These are phyloP conservation scores for Sebastes flavidus DNA, from an alignment of 2,797 vertebrate genomes.

Conservation along the genomic window DNA sequence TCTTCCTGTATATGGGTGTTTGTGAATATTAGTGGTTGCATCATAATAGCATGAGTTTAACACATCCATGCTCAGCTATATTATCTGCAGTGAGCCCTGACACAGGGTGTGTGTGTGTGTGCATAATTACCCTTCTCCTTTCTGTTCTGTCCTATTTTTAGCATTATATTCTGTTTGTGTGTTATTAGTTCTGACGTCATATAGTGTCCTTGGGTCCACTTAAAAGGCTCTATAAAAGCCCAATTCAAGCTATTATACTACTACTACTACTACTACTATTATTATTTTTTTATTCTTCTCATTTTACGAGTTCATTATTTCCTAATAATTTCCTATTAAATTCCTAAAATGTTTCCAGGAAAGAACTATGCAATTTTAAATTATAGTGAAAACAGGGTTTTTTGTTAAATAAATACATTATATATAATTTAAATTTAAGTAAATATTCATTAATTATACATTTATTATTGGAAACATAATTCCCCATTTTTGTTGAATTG, in stretches of 20 bases:
- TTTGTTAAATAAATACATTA: background rate
- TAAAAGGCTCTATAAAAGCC: background rate
- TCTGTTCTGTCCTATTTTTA: background rate
- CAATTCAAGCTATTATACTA: background rate
- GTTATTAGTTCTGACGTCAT: background rate
- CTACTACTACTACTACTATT: background rate
- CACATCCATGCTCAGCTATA: background rate
- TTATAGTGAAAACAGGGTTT: background rate
- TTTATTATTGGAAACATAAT: background rate
- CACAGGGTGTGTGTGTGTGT: background rate
- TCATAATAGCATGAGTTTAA: background rate
- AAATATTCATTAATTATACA: background rate
- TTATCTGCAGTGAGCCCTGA: background rate
- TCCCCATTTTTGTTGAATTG: background rate
- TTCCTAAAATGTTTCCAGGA: background rate
- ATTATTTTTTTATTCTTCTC: too few relatives aligned
- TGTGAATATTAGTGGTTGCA: background rate
- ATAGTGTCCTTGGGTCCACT: background rate
- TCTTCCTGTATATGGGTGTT: background rate
- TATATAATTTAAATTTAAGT: background rate
- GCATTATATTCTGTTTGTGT: background rate
- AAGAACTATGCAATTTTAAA: background rate
- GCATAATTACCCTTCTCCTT: background rate
- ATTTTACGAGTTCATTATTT: background rate
- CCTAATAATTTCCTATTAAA: background rate